Evolutionary conservation across 2,797 vertebrate genomes (phyloP).

Genomic region (Sebastes vulpes): DNA sequence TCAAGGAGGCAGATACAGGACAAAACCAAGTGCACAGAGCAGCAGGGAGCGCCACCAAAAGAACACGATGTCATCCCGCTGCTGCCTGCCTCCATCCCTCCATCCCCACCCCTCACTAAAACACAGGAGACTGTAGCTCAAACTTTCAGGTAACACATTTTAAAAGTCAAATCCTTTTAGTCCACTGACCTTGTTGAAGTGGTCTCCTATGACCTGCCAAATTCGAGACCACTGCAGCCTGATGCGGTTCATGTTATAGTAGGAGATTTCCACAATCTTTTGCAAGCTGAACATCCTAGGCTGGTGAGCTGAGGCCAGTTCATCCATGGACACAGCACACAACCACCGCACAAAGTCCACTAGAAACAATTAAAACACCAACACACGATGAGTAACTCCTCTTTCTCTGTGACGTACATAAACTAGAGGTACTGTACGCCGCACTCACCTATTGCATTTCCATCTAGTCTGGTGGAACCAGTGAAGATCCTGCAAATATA

Average conservation of each 20-base stretch:
- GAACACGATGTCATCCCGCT: neutral
- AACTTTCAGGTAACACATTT: neutral
- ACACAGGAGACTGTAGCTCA: neutral
- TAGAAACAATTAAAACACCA: slow-evolving; percentile 53
- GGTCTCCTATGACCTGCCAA: slow-evolving; percentile 97
- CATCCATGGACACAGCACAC: slow-evolving; percentile 96
- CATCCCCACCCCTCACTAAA: neutral
- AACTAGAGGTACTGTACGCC: neutral
- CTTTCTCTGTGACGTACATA: neutral
- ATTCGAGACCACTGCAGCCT: slow-evolving; percentile 97
- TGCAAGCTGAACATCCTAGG: slow-evolving; percentile 98
- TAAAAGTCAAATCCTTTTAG: neutral
- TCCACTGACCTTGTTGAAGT: slow-evolving; percentile 94
- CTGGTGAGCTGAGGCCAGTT: slow-evolving; percentile 94
- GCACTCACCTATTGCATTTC: slow-evolving; percentile 94
- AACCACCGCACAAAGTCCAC: slow-evolving; percentile 98
- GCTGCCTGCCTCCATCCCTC: neutral
- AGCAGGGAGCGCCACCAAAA: neutral
- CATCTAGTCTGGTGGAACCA: slow-evolving; percentile 94
- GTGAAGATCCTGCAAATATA: slow-evolving; percentile 92
- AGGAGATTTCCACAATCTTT: slow-evolving; percentile 98
- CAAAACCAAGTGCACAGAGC: neutral
- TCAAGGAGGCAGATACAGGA: neutral
- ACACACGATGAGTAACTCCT: neutral
- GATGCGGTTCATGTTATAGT: slow-evolving; percentile 99